Conservation (phyloP, 1,140 invertebrate species). For the Drosophila subobscura region DNA sequence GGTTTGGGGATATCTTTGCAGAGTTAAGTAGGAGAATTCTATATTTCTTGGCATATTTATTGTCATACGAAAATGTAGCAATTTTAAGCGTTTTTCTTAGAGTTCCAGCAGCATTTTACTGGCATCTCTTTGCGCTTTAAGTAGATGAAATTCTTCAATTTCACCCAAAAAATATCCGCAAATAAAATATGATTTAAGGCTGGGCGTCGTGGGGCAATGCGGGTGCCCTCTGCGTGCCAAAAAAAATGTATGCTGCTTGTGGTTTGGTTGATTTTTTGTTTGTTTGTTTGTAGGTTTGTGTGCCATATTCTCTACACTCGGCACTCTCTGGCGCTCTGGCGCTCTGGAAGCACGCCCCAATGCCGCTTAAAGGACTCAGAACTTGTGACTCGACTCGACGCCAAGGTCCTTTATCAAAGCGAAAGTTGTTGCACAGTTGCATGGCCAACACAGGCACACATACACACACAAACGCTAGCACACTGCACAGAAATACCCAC, state of each 20-base stretch:
- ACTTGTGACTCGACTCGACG: slow-evolving; percentile 52
- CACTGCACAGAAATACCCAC: background rate
- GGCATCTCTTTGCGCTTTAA: no score
- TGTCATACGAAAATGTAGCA: no score
- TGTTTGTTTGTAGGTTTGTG: slow-evolving; percentile 34
- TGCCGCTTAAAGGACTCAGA: slow-evolving; percentile 68
- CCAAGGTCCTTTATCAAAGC: slow-evolving; percentile 78
- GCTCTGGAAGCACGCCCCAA: slow-evolving; percentile 53
- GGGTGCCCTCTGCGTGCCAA: slow-evolving; percentile 11
- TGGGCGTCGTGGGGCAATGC: slow-evolving; percentile 41
- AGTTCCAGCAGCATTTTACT: no score
- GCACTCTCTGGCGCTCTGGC: no score
- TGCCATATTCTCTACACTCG: slow-evolving; percentile 19
- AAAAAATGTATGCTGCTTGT: slow-evolving; percentile 1
- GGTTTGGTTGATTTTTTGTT: slow-evolving; percentile 17
- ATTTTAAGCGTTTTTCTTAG: no score
- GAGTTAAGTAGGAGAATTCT: slow-evolving; percentile 18
- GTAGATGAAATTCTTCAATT: background rate
- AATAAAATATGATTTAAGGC: slow-evolving; percentile 44
- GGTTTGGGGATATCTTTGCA: slow-evolving; percentile 35
- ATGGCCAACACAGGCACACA: slow-evolving; percentile 38
- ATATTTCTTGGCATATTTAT: no score
- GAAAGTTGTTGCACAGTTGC: slow-evolving; percentile 77
- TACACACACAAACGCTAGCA: slow-evolving; percentile 1
- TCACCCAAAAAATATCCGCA: background rate